Base-by-base conservation (phyloP, 2,888 invertebrate species). In the Chrysopilus asiliformis region DNA sequence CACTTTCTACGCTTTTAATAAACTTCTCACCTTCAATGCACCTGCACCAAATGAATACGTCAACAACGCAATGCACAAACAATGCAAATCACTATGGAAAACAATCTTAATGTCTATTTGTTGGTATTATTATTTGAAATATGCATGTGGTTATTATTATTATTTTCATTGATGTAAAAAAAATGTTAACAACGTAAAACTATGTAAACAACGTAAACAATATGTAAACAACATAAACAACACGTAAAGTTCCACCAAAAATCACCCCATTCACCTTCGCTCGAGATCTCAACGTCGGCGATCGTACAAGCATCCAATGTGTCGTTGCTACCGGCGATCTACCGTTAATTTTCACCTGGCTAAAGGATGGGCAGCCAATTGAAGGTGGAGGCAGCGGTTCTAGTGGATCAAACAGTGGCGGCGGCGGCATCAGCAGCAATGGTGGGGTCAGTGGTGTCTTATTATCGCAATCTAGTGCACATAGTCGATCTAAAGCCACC, bases 231-330 rank as follows among this genome's bases (percentile, higher is more conserved):
- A n/a, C n/a, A n/a, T n/a, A n/a, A n/a, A n/a, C n/a, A n/a, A n/a
- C n/a, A n/a, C n/a, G 4, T 15, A n/a, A 63, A 74, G 73, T 72
- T 57, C 71, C 72, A 52, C 74, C 74, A 53, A 70, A 71, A 64
- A 71, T 74, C 56, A 73, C 74, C 58, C 71, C 73, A 54, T 76
- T 76, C 62, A 66, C 65, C 53, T 76, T 76, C 64, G 71, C 72
- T 52, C 68, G 68, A 53, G 69, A 70, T 61, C 60, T 71, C 53
- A 70, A 70, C 57, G 69, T 69, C 56, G 71, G 71, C 49, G 70
- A 71, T 57, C 67, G 72, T 49, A 69, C 69, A 48, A 70, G 70
- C 57, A 64, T 72, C 51, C 70, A 70, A 57, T 72, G 72, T 58
- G 68, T 71, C 52, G 69, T 71, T 55, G 67, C 65, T 48, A 68